Base-by-base conservation (phyloP, 2,113 vertebrate genomes). In the Epinephelus moara region DNA sequence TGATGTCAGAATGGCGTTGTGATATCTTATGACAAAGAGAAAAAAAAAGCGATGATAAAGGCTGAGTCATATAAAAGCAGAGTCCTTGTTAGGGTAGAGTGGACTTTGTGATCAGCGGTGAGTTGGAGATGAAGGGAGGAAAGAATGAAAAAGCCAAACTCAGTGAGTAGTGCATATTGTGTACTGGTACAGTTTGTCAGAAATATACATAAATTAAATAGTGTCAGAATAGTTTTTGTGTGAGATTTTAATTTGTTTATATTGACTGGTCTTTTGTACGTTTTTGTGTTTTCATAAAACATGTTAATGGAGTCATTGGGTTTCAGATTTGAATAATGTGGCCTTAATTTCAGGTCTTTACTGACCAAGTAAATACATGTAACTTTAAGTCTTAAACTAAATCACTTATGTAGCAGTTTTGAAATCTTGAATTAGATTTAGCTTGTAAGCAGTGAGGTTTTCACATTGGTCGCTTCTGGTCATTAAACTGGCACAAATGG, bases 141-240 rank as follows among this genome's bases (percentile, higher is more conserved):
- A 63, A 67, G 57, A 67, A 13, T 1, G 85, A 93, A 63, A 71
- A 14, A 49, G 84, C 84, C 60, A 82, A 17, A 37, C 88, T 93
- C 72, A 81, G 93, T 95, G 68, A 94, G 93, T 94, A 85, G 47
- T 42, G 21, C 10, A n/a, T 19, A 18, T 7, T 1, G 33, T 82
- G 70, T 76, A 27, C n/a, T 47, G 25, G 3, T 27, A 11, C n/a
- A 66, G 60, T 73, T 52, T 78, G 50, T 73, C 19, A n/a, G n/a
- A n/a, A 11, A 75, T 40, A 25, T 33, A 67, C 62, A 15, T 27
- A 47, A 6, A 8, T 2, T 59, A 72, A 56, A 63, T 68, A 27
- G 11, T 5, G 1, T 11, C 62, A 7, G 6, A 23, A 40, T 4
- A 47, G 30, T 18, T 76, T 40, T 66, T 37, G 2, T 47, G 9